Evolutionary conservation across 2,113 vertebrate genomes (phyloP).

Genomic region (Zosterops borbonicus): DNA sequence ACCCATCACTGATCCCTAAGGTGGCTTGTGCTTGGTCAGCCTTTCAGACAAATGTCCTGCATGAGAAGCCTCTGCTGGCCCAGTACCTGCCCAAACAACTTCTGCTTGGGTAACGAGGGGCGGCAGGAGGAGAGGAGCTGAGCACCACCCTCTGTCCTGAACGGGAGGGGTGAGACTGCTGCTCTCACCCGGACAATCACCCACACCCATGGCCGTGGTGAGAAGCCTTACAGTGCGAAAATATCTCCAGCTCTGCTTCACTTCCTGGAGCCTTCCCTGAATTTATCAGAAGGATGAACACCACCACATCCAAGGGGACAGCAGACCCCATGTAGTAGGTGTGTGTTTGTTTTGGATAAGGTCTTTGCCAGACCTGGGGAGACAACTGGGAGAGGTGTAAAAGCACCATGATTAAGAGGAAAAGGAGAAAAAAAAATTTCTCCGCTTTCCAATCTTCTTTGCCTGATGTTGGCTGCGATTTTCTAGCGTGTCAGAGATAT

Average conservation of each 20-base stretch:
- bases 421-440: not conserved
- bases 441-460: not conserved
- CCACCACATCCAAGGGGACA: not conserved
- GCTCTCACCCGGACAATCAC: not conserved
- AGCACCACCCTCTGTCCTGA: not conserved
- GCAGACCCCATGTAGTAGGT: not conserved
- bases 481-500: constrained; percentile 52
- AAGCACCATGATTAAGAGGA: constrained; percentile 6
- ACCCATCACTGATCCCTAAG: not conserved
- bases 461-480: constrained; percentile 24
- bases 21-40: not conserved
- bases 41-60: not conserved
- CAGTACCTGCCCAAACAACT: not conserved
- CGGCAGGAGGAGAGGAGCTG: not conserved
- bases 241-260: not conserved
- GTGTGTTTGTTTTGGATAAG: not conserved
- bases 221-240: not conserved
- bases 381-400: not conserved
- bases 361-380: not conserved
- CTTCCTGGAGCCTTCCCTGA: constrained; percentile 45
- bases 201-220: not conserved
- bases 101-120: not conserved
- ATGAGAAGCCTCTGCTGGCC: not conserved
- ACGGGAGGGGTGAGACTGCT: not conserved
- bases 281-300: not conserved